A percentile compares a stretch with the other conserved stretches of the same genome.
Evolutionary conservation across 2,797 vertebrate species (phyloP).

Genomic region (Oreochromis mossambicus): DNA sequence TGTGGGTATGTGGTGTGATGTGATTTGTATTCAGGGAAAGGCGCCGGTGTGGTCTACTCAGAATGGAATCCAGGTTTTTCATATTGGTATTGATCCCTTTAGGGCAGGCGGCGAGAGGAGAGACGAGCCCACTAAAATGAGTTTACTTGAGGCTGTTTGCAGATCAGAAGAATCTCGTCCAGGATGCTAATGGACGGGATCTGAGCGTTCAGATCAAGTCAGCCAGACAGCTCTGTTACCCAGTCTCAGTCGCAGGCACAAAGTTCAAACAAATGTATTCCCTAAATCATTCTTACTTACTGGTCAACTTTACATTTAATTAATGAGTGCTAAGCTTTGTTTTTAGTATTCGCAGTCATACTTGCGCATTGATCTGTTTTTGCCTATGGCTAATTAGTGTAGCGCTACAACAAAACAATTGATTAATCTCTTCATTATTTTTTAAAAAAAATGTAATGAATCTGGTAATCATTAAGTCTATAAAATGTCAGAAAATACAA

Average conservation of each 20-base stretch:
- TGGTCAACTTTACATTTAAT: conserved; percentile 22
- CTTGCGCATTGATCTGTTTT: neutral
- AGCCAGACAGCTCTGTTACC: conserved; percentile 42
- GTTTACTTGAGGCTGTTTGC: conserved; percentile 79
- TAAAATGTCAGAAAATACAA: neutral
- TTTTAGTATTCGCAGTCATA: conserved; percentile 1
- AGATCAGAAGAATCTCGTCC: conserved; percentile 75
- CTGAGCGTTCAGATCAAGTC: conserved; percentile 43
- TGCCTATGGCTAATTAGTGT: neutral
- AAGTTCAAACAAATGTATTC: conserved; percentile 34
- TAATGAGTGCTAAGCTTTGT: conserved; percentile 1
- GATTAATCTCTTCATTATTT: neutral
- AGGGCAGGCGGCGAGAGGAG: conserved; percentile 61
- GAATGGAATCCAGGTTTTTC: conserved; percentile 80
- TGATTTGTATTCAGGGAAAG: conserved; percentile 75
- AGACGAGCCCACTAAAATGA: conserved; percentile 71
- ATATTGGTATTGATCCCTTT: conserved; percentile 81
- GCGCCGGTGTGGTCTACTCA: conserved; percentile 66
- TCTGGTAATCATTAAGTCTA: neutral
- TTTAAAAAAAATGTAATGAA: rapidly evolving
- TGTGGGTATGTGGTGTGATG: conserved; percentile 57
- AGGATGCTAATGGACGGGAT: conserved; percentile 74
- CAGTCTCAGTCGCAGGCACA: neutral
- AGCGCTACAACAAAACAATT: neutral
- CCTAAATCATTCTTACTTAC: conserved; percentile 3